Evolutionary conservation across 2,797 vertebrate genomes (phyloP).

Genomic region (Chromobotia macracanthus): DNA sequence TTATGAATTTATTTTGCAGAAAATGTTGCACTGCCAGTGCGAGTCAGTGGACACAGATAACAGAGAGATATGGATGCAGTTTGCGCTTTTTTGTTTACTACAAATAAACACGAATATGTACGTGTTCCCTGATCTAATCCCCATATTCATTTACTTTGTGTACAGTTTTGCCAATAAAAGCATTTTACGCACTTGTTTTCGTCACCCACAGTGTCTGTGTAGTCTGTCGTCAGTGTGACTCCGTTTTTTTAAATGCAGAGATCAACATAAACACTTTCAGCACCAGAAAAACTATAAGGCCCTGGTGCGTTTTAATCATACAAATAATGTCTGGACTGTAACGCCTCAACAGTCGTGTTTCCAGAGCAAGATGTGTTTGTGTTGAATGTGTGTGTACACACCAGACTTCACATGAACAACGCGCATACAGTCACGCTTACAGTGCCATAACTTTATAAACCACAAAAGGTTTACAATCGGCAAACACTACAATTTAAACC

Average conservation of each 20-base stretch:
- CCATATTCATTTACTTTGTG: background rate
- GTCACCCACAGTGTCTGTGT: background rate
- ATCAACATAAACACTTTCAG: background rate
- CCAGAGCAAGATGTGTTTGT: background rate
- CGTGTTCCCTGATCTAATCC: background rate
- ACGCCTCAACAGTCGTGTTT: background rate
- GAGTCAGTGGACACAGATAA: background rate
- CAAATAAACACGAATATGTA: slow-evolving; percentile 17
- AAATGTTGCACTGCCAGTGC: too few species aligned
- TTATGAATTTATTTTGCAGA: slow-evolving; percentile 17
- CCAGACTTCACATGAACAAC: background rate
- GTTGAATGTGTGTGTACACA: too few species aligned
- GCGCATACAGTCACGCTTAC: slow-evolving; percentile 16
- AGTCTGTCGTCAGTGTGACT: background rate
- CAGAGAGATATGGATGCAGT: slow-evolving; percentile 6
- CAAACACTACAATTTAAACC: slow-evolving; percentile 1
- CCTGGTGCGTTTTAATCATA: background rate
- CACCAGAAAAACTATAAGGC: background rate
- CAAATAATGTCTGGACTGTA: too few species aligned
- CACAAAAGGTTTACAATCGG: background rate
- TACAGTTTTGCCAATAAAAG: slow-evolving; percentile 14
- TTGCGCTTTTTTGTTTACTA: slow-evolving; percentile 5
- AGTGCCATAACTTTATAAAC: slow-evolving; percentile 25
- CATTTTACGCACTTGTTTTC: background rate
- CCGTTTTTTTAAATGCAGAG: background rate